These are phyloP conservation scores for Orthonychiurus folsomi DNA, from an alignment of 2,888 invertebrate species.

Conservation along the genomic window DNA sequence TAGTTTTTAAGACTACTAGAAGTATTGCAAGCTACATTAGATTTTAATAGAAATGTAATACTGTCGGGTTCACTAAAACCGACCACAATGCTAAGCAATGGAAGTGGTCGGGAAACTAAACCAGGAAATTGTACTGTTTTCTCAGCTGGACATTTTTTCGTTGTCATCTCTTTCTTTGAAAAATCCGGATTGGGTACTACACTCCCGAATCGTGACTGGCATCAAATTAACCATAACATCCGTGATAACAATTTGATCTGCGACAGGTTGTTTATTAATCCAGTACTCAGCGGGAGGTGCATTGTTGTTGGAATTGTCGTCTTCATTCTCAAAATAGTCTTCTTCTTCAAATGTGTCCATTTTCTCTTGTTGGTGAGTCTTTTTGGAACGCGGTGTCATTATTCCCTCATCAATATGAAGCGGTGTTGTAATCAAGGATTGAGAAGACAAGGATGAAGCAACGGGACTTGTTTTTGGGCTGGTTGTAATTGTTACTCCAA, in stretches of 20 bases:
- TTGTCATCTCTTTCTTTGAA: slow-evolving; percentile 50
- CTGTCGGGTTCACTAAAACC: too few relatives aligned
- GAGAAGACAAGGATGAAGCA: too few relatives aligned
- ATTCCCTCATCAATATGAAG: too few relatives aligned
- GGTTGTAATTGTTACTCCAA: slow-evolving; percentile 80
- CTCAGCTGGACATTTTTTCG: too few relatives aligned
- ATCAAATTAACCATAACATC: slow-evolving; percentile 90
- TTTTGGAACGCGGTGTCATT: background rate
- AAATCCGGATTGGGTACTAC: slow-evolving; percentile 87
- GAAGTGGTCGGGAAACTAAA: too few relatives aligned
- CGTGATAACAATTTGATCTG: slow-evolving; percentile 89
- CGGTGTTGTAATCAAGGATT: background rate
- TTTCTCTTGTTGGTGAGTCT: background rate
- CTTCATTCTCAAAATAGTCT: slow-evolving; percentile 10
- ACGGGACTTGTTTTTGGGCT: slow-evolving; percentile 46
- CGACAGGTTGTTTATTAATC: slow-evolving; percentile 74
- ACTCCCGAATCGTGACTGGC: slow-evolving; percentile 82
- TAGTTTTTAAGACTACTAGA: too few relatives aligned
- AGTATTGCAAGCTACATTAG: too few relatives aligned
- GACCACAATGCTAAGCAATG: too few relatives aligned
- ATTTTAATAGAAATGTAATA: too few relatives aligned
- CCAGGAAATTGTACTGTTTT: too few relatives aligned
- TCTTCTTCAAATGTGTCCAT: background rate
- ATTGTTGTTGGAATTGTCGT: slow-evolving; percentile 26
- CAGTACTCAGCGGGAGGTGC: slow-evolving; percentile 58